phyloP scores from a whole-genome alignment of 2,888 invertebrate species.

The Ichneumoninae sp. region DNA sequence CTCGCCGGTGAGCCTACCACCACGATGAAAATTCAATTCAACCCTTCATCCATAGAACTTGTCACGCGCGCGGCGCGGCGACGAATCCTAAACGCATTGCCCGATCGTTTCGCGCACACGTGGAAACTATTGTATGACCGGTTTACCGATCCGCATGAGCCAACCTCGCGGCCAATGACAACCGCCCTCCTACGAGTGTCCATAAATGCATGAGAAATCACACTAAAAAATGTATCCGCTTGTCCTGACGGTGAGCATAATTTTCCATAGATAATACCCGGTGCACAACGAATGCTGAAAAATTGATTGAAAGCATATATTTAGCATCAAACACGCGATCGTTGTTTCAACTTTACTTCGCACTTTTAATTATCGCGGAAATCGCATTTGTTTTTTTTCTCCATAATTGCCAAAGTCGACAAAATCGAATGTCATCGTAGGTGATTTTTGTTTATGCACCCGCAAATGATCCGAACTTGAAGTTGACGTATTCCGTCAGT shows the following conservation, averaged over 20 bases:
- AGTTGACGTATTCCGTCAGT: too few relatives aligned
- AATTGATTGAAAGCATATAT: too few relatives aligned
- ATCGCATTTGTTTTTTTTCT: too few relatives aligned
- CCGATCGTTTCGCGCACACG: not conserved
- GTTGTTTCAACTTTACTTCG: too few relatives aligned
- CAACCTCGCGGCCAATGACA: not conserved
- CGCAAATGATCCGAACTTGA: not conserved
- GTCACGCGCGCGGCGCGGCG: not conserved
- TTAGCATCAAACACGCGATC: too few relatives aligned
- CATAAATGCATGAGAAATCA: not conserved
- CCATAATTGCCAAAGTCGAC: too few relatives aligned
- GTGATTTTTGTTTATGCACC: not conserved
- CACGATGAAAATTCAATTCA: conserved; percentile 44
- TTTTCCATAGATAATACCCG: not conserved
- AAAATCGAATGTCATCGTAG: too few relatives aligned
- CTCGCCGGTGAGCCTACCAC: conserved; percentile 28
- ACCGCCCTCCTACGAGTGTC: not conserved
- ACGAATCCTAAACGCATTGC: conserved; percentile 4
- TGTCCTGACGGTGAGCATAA: not conserved
- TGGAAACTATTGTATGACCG: not conserved
- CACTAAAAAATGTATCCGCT: not conserved
- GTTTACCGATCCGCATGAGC: not conserved
- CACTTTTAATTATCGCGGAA: too few relatives aligned
- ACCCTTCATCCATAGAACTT: conserved; percentile 29
- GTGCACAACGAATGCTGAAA: too few relatives aligned